Percentiles rank a stretch among this genome's conserved stretches.
These are phyloP conservation scores for Nothocercus nigrocapillus DNA, from an alignment of 2,113 vertebrate genomes.

Conservation along the genomic window DNA sequence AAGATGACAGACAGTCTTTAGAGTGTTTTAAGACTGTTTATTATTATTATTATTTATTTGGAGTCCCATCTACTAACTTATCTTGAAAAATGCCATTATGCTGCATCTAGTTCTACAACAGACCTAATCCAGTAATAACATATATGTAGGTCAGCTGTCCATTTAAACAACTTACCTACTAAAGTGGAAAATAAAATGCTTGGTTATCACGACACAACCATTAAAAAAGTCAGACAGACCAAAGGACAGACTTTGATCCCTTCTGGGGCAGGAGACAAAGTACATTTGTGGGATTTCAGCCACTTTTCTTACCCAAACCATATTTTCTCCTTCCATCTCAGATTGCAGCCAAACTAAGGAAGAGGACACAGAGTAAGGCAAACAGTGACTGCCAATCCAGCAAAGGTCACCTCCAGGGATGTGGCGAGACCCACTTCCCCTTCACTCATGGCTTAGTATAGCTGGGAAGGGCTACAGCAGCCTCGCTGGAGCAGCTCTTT, in stretches of 20 bases:
- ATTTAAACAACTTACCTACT: neutral
- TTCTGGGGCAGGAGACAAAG: neutral
- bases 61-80: neutral
- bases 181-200: accelerated
- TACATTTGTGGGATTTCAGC: neutral
- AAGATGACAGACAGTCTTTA: neutral
- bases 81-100: neutral
- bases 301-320: neutral
- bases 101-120: neutral
- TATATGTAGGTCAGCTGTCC: neutral
- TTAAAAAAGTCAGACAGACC: neutral
- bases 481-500: neutral
- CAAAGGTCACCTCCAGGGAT: neutral
- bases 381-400: accelerated
- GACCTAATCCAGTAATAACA: neutral
- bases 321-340: neutral
- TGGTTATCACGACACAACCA: neutral
- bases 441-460: neutral
- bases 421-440: neutral
- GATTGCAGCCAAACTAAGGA: neutral
- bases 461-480: neutral
- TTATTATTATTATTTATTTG: neutral
- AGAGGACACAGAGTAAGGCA: accelerated
- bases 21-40: neutral
- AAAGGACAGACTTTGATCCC: neutral